phyloP scores from a whole-genome alignment of 2,113 vertebrate genomes.

The Rhinoderma darwinii region DNA sequence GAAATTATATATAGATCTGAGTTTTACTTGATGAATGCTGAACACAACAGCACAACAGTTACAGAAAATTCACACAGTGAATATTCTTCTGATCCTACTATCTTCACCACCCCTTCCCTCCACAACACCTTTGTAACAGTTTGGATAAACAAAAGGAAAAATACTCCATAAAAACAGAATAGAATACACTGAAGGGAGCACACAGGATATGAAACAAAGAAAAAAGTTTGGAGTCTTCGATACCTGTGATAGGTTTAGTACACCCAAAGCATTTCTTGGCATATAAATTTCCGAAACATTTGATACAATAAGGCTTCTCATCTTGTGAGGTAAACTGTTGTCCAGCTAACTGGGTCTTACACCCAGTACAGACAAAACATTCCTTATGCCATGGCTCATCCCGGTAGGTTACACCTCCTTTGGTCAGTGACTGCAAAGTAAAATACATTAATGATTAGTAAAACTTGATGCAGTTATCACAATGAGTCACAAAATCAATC shows the following conservation, averaged over 20 bases:
- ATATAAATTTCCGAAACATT: constrained; percentile 95
- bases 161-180: too few relatives aligned
- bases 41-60: too few relatives aligned
- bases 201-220: too few relatives aligned
- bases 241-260: constrained; percentile 95
- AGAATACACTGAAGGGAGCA: too few relatives aligned
- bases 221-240: too few relatives aligned
- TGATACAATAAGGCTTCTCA: constrained; percentile 92
- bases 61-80: too few relatives aligned
- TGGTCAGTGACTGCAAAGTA: constrained; percentile 84
- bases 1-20: too few relatives aligned
- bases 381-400: constrained; percentile 98
- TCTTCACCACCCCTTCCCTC: too few relatives aligned
- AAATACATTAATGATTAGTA: constrained; percentile 10
- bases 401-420: constrained; percentile 96
- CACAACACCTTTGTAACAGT: too few relatives aligned
- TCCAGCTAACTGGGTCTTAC: constrained; percentile 91
- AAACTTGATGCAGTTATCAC: background rate
- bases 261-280: constrained; percentile 97
- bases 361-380: constrained; percentile 94
- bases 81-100: too few relatives aligned
- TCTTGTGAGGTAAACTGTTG: constrained; percentile 98
- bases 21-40: too few relatives aligned
- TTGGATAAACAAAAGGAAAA: too few relatives aligned
- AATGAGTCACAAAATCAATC: background rate